Conservation (phyloP, 1,140 invertebrate species). For the Drosophila ohnishii region DNA sequence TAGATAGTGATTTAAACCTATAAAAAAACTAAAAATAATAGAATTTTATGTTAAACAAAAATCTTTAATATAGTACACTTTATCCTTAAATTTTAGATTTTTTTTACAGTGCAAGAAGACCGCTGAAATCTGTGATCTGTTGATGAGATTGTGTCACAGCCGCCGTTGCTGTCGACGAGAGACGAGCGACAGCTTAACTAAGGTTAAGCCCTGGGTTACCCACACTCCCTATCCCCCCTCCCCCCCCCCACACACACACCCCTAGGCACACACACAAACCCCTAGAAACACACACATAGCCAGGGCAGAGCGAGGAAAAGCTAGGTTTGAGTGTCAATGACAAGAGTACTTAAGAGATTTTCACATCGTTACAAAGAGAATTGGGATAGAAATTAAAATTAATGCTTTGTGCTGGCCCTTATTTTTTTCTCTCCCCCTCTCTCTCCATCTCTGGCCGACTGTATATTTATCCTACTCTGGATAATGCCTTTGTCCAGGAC, state of each 20-base stretch:
- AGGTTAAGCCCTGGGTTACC: conserved; percentile 73
- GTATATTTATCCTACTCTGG: conserved; percentile 9
- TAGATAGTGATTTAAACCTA: too few relatives aligned
- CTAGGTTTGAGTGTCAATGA: conserved; percentile 78
- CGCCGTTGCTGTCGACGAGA: conserved; percentile 52
- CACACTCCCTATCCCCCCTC: background rate
- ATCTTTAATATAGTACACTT: background rate
- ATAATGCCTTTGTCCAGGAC: conserved; percentile 28
- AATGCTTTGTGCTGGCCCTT: conserved; percentile 59
- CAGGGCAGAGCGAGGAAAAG: background rate
- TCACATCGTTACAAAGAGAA: conserved; percentile 82
- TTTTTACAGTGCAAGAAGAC: conserved; percentile 3
- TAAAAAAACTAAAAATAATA: background rate
- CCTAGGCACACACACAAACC: conserved; percentile 12
- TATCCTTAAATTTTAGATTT: background rate
- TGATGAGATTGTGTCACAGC: conserved; percentile 81
- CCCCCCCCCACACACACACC: background rate
- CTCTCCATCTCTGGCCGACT: background rate
- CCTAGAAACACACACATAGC: conserved; percentile 14
- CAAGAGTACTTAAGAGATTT: conserved; percentile 82
- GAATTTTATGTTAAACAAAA: background rate
- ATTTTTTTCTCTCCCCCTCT: background rate
- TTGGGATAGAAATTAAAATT: conserved; percentile 81
- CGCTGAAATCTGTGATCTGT: conserved; percentile 77
- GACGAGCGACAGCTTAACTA: conserved; percentile 78